Evolutionary conservation across 2,888 invertebrate genomes (phyloP).

Genomic region (Scrobipalpa atriplicella): DNA sequence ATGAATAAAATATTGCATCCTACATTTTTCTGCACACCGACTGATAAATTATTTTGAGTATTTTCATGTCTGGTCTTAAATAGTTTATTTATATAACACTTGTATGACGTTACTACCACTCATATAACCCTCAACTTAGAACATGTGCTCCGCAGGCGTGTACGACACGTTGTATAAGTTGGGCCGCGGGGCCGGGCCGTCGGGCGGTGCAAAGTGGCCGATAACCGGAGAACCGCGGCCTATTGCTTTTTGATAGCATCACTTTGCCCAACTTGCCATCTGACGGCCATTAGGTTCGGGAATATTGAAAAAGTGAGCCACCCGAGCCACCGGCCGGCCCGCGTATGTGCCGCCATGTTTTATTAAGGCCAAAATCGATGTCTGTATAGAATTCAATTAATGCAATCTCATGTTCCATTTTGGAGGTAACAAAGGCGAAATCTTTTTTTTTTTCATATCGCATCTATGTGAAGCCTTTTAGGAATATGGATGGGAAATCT

Average conservation of each 20-base stretch:
- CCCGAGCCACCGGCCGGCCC: constrained; percentile 42
- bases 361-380: constrained; percentile 21
- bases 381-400: constrained; percentile 21
- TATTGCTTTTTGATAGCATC: constrained; percentile 83
- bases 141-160: constrained; percentile 36
- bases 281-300: constrained; percentile 79
- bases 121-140: constrained; percentile 23
- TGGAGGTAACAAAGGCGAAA: constrained; percentile 13
- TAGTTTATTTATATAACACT: too few relatives aligned
- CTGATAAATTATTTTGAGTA: too few relatives aligned
- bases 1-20: too few relatives aligned
- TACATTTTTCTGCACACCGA: too few relatives aligned
- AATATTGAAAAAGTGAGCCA: constrained; percentile 80
- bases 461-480: not conserved
- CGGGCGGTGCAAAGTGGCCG: constrained; percentile 74
- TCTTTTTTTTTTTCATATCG: not conserved
- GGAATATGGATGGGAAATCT: not conserved
- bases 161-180: constrained; percentile 60
- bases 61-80: too few relatives aligned
- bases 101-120: too few relatives aligned
- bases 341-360: constrained; percentile 29
- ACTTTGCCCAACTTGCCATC: constrained; percentile 81
- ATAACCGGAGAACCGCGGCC: constrained; percentile 79
- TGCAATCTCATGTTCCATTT: constrained; percentile 22
- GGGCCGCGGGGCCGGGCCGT: constrained; percentile 60